Evolutionary conservation across 1,140 invertebrate genomes (phyloP).

Genomic region (Charaxes varanes): DNA sequence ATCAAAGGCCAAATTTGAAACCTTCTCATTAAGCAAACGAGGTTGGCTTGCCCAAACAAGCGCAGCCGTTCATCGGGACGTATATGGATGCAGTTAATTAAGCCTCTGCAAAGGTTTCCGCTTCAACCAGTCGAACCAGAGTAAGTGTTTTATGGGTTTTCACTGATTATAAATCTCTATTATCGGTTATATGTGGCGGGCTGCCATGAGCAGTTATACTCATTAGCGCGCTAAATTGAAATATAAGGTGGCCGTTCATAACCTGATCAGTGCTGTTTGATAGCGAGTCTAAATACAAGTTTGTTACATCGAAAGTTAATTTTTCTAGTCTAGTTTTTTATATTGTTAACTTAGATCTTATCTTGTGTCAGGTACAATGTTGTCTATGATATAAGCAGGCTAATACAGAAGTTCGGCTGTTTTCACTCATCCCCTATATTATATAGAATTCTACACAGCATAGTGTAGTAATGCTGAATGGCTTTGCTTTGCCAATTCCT

Average conservation of each 20-base stretch:
- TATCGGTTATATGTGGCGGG: conserved; percentile 13
- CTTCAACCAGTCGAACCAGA: conserved; percentile 49
- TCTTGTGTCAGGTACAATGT: no score
- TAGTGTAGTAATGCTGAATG: no score
- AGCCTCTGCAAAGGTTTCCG: conserved; percentile 55
- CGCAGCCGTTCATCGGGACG: conserved; percentile 30
- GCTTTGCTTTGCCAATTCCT: no score
- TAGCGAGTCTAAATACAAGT: background rate
- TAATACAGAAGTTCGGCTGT: no score
- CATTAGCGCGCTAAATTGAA: conserved; percentile 7
- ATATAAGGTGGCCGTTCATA: background rate
- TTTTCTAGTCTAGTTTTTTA: no score
- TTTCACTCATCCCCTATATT: no score
- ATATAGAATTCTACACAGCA: no score
- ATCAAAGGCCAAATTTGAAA: conserved; percentile 9
- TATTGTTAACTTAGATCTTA: no score
- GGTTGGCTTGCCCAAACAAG: conserved; percentile 30
- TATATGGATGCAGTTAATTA: conserved; percentile 58
- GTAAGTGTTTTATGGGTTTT: conserved; percentile 32
- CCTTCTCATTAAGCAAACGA: conserved; percentile 20
- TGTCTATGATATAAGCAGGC: no score
- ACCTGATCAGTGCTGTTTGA: background rate
- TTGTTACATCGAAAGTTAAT: no score
- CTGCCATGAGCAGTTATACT: conserved; percentile 4
- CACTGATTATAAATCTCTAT: conserved; percentile 20